A percentile compares a stretch with the other conserved stretches of the same genome.
These are phyloP conservation scores for Alviniconcha strummeri DNA, from an alignment of 2,888 invertebrate species.

Conservation along the genomic window DNA sequence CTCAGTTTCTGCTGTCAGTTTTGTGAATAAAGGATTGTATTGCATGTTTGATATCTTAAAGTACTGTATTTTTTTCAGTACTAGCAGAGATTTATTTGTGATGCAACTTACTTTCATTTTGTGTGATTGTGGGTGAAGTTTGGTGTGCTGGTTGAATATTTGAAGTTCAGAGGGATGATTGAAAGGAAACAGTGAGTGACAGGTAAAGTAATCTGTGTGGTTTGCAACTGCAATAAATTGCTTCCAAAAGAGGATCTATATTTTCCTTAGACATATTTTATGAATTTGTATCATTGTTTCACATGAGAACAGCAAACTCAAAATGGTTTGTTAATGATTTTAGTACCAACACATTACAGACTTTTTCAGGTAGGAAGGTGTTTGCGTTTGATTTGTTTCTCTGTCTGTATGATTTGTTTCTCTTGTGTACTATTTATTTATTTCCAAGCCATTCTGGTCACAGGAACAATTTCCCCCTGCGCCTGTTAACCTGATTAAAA, in stretches of 20 bases:
- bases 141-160: too few species aligned
- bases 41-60: too few species aligned
- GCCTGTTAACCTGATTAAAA: too few species aligned
- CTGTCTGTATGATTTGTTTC: constrained; percentile 9
- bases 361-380: constrained; percentile 1
- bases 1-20: too few species aligned
- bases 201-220: constrained; percentile 12
- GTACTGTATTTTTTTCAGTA: too few species aligned
- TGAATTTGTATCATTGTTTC: neutral
- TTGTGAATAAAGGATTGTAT: too few species aligned
- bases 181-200: too few species aligned
- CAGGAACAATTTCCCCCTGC: neutral
- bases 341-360: neutral
- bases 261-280: neutral
- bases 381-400: neutral
- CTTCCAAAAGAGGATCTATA: constrained; percentile 17
- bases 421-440: constrained; percentile 7
- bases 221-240: constrained; percentile 18
- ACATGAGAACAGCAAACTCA: neutral
- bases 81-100: too few species aligned
- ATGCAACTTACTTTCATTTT: too few species aligned
- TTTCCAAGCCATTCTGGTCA: constrained; percentile 1
- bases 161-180: too few species aligned
- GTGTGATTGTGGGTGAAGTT: too few species aligned
- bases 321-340: neutral